These are phyloP conservation scores for Neodiprion lecontei DNA, from an alignment of 1,140 invertebrate species.

Conservation along the genomic window DNA sequence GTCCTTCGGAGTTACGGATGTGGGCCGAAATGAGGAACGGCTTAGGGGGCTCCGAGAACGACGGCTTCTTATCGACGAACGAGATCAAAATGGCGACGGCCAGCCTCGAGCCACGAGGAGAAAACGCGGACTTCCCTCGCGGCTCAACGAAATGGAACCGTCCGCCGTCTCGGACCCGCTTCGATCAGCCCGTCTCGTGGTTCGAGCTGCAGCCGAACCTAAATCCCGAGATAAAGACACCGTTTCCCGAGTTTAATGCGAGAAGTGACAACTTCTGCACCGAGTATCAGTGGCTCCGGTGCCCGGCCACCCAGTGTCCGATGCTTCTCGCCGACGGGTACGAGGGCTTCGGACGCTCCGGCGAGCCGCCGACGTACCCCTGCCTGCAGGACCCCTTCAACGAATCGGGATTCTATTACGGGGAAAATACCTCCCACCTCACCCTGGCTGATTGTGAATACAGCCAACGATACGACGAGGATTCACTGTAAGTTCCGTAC, in stretches of 20 bases:
- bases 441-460: background rate
- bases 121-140: no score
- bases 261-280: slow-evolving; percentile 34
- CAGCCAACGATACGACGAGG: background rate
- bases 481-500: slow-evolving; percentile 1
- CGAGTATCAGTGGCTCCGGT: slow-evolving; percentile 48
- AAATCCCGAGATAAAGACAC: background rate
- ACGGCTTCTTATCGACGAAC: no score
- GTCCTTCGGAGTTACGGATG: background rate
- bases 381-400: slow-evolving; percentile 29
- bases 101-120: no score
- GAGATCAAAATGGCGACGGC: no score
- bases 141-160: no score
- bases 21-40: background rate
- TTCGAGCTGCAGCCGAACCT: no score
- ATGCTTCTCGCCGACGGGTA: slow-evolving; percentile 35
- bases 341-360: slow-evolving; percentile 12
- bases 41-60: slow-evolving; percentile 3
- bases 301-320: slow-evolving; percentile 41
- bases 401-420: slow-evolving; percentile 8
- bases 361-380: slow-evolving; percentile 27
- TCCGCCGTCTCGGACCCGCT: no score
- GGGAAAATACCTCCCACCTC: slow-evolving; percentile 5
- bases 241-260: no score
- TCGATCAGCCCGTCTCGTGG: no score